A percentile compares a stretch with the other conserved stretches of the same genome.
Evolutionary conservation across 2,888 invertebrate species (phyloP).

Genomic region (Folsomia manolachei): DNA sequence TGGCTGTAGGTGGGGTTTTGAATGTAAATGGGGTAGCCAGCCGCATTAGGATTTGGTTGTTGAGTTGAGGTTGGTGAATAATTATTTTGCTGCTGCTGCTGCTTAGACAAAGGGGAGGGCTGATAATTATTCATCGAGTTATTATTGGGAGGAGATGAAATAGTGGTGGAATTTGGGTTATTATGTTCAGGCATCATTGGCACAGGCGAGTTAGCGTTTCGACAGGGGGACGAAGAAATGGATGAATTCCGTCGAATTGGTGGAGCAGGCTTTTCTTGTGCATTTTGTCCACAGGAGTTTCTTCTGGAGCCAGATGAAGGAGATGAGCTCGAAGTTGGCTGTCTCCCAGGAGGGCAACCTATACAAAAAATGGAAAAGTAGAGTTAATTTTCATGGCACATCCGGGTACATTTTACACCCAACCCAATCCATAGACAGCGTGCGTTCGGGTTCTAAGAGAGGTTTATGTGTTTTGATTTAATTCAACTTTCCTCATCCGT

Average conservation of each 20-base stretch:
- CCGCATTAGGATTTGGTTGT: slow-evolving; percentile 15
- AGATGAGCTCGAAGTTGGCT: slow-evolving; percentile 20
- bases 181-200: slow-evolving; percentile 20
- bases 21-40: slow-evolving; percentile 36
- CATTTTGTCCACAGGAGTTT: slow-evolving; percentile 57
- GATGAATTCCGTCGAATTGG: slow-evolving; percentile 76
- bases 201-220: slow-evolving; percentile 25
- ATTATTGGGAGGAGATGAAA: background rate
- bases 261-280: slow-evolving; percentile 69
- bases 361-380: slow-evolving; percentile 7
- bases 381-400: slow-evolving; percentile 28
- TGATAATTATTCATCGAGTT: background rate
- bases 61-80: slow-evolving; percentile 1
- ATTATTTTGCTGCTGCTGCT: slow-evolving; percentile 8
- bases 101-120: background rate
- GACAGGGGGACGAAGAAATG: background rate
- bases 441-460: too few relatives aligned
- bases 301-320: slow-evolving; percentile 57
- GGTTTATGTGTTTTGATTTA: slow-evolving; percentile 14
- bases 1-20: slow-evolving; percentile 36
- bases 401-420: slow-evolving; percentile 25
- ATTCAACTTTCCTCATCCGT: slow-evolving; percentile 1
- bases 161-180: background rate
- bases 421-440: too few relatives aligned
- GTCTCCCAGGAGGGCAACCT: slow-evolving; percentile 28